phyloP scores from a whole-genome alignment of 2,888 invertebrate species.

The Ctenicera cuprea region DNA sequence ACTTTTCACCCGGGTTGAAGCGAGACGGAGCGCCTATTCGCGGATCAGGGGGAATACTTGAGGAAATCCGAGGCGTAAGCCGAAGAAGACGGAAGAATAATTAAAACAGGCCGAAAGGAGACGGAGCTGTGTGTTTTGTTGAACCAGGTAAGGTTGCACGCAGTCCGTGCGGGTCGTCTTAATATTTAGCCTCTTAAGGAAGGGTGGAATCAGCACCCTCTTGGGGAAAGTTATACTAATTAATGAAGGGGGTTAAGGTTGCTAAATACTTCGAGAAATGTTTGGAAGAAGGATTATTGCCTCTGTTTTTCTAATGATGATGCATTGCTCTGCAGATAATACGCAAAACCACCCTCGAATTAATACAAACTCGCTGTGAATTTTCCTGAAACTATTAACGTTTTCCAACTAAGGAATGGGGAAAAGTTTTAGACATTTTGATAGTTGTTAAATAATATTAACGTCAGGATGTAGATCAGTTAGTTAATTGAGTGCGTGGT shows the following conservation, averaged over 20 bases:
- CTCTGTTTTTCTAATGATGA: slow-evolving; percentile 54
- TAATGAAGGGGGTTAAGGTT: slow-evolving; percentile 72
- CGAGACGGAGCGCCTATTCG: slow-evolving; percentile 19
- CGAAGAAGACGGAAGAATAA: slow-evolving; percentile 34
- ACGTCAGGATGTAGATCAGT: too few species aligned
- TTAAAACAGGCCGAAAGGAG: slow-evolving; percentile 45
- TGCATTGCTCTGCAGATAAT: slow-evolving; percentile 49
- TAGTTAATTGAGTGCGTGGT: too few species aligned
- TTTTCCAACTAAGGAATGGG: too few species aligned
- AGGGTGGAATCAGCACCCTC: slow-evolving; percentile 63
- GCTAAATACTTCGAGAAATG: slow-evolving; percentile 70
- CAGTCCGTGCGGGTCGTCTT: slow-evolving; percentile 58
- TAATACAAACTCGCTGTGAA: not conserved
- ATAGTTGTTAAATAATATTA: too few species aligned
- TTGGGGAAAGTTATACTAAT: slow-evolving; percentile 73
- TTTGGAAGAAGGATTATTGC: slow-evolving; percentile 65
- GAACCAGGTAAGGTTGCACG: slow-evolving; percentile 59
- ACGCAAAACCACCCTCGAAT: not conserved
- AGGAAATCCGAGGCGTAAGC: slow-evolving; percentile 20
- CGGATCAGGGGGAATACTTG: slow-evolving; percentile 25
- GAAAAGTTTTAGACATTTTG: too few species aligned
- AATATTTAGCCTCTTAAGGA: slow-evolving; percentile 58
- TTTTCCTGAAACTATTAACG: not conserved
- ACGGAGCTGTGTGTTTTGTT: slow-evolving; percentile 55
- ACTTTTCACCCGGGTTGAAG: slow-evolving; percentile 27